Conservation (phyloP, 2,113 vertebrate genomes). For the Prionailurus bengalensis region DNA sequence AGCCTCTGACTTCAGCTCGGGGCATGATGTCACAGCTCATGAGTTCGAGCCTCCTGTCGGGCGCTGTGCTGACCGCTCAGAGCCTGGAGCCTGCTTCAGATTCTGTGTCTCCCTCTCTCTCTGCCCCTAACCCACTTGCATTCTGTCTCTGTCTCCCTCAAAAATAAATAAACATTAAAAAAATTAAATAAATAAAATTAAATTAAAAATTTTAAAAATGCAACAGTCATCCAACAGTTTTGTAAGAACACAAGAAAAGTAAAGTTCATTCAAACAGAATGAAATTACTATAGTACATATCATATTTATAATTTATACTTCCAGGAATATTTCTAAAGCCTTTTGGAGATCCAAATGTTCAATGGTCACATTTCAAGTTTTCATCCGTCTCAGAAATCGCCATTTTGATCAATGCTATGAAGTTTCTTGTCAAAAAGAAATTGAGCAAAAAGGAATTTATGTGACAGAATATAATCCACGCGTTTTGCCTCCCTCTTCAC, state of each 20-base stretch:
- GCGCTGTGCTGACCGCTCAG: no score
- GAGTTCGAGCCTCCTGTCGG: no score
- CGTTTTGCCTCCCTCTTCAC: neutral
- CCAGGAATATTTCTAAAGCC: neutral
- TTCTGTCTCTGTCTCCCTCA: no score
- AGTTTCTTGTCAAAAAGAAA: neutral
- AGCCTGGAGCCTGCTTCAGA: no score
- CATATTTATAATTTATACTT: neutral
- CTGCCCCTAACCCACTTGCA: no score
- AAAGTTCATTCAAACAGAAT: constrained; percentile 12
- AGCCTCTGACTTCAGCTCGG: no score
- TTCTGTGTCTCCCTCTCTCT: no score
- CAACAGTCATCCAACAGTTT: neutral
- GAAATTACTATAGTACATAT: neutral
- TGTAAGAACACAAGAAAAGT: neutral
- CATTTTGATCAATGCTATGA: neutral
- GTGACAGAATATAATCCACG: neutral
- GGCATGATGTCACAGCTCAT: no score
- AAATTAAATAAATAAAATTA: no score
- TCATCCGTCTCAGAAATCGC: neutral
- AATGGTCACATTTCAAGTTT: neutral
- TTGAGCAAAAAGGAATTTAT: neutral
- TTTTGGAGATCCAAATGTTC: neutral
- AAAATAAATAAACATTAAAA: no score
- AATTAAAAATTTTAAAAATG: neutral